Percentiles rank a stretch among this genome's conserved stretches.
These are phyloP conservation scores for Paraescarpia echinospica DNA, from an alignment of 1,140 invertebrate genomes.

Conservation along the genomic window DNA sequence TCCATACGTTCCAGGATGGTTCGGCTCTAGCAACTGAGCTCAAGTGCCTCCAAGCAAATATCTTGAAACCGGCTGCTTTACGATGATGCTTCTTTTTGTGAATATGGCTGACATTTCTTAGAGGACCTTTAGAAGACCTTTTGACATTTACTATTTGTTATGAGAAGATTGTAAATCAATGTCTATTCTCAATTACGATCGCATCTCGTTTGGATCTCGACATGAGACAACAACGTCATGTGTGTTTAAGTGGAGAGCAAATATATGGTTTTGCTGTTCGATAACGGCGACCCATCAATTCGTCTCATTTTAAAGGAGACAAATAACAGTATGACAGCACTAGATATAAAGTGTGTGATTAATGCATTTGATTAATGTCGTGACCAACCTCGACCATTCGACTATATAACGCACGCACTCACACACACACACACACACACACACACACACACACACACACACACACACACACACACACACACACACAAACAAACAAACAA, in stretches of 20 bases:
- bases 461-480: too few relatives aligned
- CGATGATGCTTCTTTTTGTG: background rate
- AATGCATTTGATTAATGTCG: background rate
- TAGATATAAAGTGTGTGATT: background rate
- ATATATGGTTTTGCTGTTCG: background rate
- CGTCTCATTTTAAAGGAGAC: background rate
- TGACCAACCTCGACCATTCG: background rate
- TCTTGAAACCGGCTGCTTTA: background rate
- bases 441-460: too few relatives aligned
- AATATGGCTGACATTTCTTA: background rate
- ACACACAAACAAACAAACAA: too few relatives aligned
- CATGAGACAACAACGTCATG: background rate
- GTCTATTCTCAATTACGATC: background rate
- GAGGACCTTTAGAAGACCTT: background rate
- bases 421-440: too few relatives aligned
- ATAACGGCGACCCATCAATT: too few relatives aligned
- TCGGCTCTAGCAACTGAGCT: background rate
- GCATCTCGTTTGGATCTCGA: background rate
- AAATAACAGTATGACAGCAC: background rate
- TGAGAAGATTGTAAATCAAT: background rate
- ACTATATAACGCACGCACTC: too few relatives aligned
- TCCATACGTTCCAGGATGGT: too few relatives aligned
- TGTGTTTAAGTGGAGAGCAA: background rate
- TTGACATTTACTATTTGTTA: background rate
- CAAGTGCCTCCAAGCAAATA: background rate